These are phyloP conservation scores for Ennomos erosarius DNA, from an alignment of 2,888 invertebrate genomes.

Conservation along the genomic window DNA sequence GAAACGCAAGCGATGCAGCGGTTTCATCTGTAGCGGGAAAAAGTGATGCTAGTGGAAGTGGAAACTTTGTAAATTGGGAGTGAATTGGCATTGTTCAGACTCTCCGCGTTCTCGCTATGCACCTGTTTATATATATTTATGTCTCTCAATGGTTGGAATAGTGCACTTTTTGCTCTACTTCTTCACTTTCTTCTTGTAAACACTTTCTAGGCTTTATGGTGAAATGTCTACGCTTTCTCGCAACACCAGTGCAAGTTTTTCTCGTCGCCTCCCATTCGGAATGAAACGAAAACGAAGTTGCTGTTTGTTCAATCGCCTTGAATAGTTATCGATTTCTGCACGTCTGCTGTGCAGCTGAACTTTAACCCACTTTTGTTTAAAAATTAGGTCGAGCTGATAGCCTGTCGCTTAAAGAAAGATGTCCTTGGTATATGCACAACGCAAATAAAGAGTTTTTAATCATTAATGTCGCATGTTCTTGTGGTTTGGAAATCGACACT, in stretches of 20 bases:
- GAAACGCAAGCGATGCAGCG: slow-evolving; percentile 68
- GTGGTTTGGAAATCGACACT: neutral
- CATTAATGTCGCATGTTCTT: slow-evolving; percentile 10
- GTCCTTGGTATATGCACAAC: slow-evolving; percentile 29
- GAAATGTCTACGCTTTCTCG: slow-evolving; percentile 82
- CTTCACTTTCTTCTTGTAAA: slow-evolving; percentile 83
- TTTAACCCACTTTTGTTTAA: slow-evolving; percentile 33
- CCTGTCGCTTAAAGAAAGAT: slow-evolving; percentile 25
- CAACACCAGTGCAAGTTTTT: slow-evolving; percentile 83
- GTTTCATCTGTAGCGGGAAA: slow-evolving; percentile 72
- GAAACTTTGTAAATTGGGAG: slow-evolving; percentile 66
- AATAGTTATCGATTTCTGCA: slow-evolving; percentile 27
- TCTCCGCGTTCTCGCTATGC: slow-evolving; percentile 62
- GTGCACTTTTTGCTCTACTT: slow-evolving; percentile 78
- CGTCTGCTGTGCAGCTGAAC: slow-evolving; percentile 25
- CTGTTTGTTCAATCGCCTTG: slow-evolving; percentile 53
- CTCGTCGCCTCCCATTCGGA: slow-evolving; percentile 68
- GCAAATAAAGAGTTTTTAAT: slow-evolving; percentile 9
- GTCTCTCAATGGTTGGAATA: slow-evolving; percentile 32
- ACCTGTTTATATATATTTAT: slow-evolving; percentile 39
- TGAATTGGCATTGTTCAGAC: slow-evolving; percentile 61
- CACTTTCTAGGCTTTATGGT: slow-evolving; percentile 84
- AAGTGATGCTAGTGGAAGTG: slow-evolving; percentile 72
- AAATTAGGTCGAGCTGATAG: slow-evolving; percentile 26
- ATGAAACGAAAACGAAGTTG: slow-evolving; percentile 82